Percentiles rank a stretch among this genome's conserved stretches.
Evolutionary conservation across 2,113 vertebrate species (phyloP).

Genomic region (Catharus bicknelli): DNA sequence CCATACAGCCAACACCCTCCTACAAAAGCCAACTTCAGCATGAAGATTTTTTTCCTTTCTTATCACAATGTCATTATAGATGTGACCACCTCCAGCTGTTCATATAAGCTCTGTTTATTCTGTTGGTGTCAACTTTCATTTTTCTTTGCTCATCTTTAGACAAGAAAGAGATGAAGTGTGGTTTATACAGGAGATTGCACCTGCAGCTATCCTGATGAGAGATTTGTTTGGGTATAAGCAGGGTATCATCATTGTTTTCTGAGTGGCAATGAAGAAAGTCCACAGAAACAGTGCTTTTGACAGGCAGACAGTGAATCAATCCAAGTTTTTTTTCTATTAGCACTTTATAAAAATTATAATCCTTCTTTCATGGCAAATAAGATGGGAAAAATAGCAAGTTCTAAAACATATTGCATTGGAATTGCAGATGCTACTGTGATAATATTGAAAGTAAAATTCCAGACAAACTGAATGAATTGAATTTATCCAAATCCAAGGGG

Average conservation of each 20-base stretch:
- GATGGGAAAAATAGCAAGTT: background rate
- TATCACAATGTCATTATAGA: background rate
- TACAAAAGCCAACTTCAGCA: background rate
- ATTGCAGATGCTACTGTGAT: background rate
- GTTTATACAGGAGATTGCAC: background rate
- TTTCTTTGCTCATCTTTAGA: background rate
- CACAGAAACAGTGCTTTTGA: background rate
- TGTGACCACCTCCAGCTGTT: background rate
- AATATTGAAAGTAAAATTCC: background rate
- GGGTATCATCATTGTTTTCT: background rate
- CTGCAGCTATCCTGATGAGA: background rate
- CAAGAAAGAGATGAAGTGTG: background rate
- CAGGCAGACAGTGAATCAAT: background rate
- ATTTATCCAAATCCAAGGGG: background rate
- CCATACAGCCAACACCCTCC: background rate
- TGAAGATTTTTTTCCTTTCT: background rate
- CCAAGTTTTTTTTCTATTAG: background rate
- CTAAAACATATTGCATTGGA: background rate
- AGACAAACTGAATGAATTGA: background rate
- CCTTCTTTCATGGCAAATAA: background rate
- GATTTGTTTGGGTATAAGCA: background rate
- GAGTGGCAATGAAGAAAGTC: background rate
- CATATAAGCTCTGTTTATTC: background rate
- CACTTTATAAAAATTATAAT: background rate
- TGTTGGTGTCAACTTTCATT: background rate